These are phyloP conservation scores for Aphaenogaster rudis DNA, from an alignment of 1,140 invertebrate species.

Conservation along the genomic window DNA sequence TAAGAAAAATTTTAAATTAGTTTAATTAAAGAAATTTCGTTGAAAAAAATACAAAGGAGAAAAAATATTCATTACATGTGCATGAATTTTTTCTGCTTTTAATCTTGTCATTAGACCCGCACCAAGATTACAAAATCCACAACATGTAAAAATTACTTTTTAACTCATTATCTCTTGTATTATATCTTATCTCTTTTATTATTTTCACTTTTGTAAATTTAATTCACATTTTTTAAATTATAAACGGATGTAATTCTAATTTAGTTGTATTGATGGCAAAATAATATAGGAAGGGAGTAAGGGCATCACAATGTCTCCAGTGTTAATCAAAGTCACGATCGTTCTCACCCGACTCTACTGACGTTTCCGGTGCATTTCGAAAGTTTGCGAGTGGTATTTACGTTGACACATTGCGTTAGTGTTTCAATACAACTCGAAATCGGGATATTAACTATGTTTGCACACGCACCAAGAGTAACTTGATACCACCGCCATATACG, in stretches of 20 bases:
- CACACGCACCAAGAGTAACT: constrained; percentile 59
- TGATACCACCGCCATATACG: constrained; percentile 54
- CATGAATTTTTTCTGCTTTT: not conserved
- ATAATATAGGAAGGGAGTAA: not conserved
- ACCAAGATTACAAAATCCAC: not conserved
- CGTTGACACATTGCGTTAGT: constrained; percentile 66
- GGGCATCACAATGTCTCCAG: not conserved
- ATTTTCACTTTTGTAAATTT: not conserved
- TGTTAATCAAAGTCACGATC: constrained; percentile 3
- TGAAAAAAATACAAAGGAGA: not conserved
- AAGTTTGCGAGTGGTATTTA: constrained; percentile 64
- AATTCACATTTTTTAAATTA: not conserved
- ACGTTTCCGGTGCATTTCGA: constrained; percentile 62
- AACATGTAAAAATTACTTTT: not conserved
- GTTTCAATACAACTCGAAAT: constrained; percentile 66
- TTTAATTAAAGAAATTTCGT: not conserved
- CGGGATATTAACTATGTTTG: constrained; percentile 73
- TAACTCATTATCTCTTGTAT: not conserved
- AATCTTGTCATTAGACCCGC: not conserved
- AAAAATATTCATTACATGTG: not conserved
- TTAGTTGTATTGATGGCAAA: not conserved
- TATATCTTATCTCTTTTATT: not conserved
- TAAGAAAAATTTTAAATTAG: not conserved
- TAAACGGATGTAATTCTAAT: not conserved
- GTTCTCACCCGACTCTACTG: not conserved